Evolutionary conservation across 2,113 vertebrate species (phyloP).

Genomic region (Oryzias javanicus): DNA sequence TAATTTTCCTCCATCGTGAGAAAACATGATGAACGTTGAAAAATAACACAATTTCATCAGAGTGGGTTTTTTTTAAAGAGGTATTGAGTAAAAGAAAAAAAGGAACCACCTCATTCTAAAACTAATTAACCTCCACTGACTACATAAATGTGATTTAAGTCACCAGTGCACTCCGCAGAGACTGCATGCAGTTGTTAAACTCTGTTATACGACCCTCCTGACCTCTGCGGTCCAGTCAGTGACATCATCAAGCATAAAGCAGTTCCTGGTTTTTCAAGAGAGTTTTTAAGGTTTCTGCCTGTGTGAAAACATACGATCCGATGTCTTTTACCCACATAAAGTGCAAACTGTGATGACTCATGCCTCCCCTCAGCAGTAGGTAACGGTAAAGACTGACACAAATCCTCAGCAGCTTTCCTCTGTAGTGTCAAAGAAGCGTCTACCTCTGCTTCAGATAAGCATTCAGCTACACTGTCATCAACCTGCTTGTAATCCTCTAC

Average conservation of each 20-base stretch:
- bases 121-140: neutral
- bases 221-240: neutral
- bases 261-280: too few relatives aligned
- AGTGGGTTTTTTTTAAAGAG: too few relatives aligned
- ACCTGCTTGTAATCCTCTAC: neutral
- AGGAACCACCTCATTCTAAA: neutral
- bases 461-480: neutral
- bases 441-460: conserved; percentile 13
- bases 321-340: neutral
- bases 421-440: conserved; percentile 38
- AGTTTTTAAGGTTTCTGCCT: neutral
- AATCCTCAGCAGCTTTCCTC: conserved; percentile 31
- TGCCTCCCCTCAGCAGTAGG: conserved; percentile 4
- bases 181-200: neutral
- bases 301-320: conserved; percentile 3
- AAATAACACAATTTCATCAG: too few relatives aligned
- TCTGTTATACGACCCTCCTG: neutral
- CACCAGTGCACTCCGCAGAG: neutral
- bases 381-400: conserved; percentile 12
- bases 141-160: neutral
- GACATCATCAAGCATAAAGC: neutral
- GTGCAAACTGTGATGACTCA: conserved; percentile 31
- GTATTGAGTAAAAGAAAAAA: neutral
- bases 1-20: too few relatives aligned
- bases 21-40: too few relatives aligned